Evolutionary conservation across 2,113 vertebrate genomes (phyloP).

Genomic region (Lasiurus cinereus): DNA sequence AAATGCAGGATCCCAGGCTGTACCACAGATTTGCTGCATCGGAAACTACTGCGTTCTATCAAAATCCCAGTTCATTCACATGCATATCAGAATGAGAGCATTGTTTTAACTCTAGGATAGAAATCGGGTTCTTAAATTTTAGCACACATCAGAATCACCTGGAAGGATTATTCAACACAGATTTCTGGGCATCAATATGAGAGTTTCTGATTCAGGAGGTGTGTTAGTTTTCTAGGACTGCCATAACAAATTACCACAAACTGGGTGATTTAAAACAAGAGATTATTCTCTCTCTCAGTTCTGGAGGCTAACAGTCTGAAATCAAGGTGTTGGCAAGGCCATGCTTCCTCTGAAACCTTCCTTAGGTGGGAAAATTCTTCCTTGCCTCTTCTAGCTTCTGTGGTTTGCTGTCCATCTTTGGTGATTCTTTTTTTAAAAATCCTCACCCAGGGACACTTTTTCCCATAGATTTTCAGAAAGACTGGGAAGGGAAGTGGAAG

Average conservation of each 20-base stretch:
- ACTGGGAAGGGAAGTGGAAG: no score
- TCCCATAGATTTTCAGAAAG: no score
- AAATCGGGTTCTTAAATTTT: constrained; percentile 15
- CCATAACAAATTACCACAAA: not conserved
- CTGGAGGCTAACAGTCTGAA: not conserved
- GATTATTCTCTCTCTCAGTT: not conserved
- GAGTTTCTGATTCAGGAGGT: constrained; percentile 10
- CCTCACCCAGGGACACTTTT: no score
- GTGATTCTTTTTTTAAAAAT: not conserved
- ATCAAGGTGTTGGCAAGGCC: not conserved
- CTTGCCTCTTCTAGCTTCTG: not conserved
- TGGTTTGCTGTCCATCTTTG: not conserved
- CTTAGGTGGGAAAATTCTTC: not conserved
- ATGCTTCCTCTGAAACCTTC: not conserved
- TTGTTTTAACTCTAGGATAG: not conserved
- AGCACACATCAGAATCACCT: not conserved
- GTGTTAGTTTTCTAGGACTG: not conserved
- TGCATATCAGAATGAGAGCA: not conserved
- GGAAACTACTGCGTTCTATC: not conserved
- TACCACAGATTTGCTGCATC: not conserved
- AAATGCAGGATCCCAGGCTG: not conserved
- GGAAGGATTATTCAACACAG: not conserved
- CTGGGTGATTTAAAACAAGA: not conserved
- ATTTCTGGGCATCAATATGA: not conserved
- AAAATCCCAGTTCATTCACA: not conserved